A percentile compares a stretch with the other conserved stretches of the same genome.
Conservation (phyloP, 2,888 invertebrate genomes). For the Dinocampus coccinellae region DNA sequence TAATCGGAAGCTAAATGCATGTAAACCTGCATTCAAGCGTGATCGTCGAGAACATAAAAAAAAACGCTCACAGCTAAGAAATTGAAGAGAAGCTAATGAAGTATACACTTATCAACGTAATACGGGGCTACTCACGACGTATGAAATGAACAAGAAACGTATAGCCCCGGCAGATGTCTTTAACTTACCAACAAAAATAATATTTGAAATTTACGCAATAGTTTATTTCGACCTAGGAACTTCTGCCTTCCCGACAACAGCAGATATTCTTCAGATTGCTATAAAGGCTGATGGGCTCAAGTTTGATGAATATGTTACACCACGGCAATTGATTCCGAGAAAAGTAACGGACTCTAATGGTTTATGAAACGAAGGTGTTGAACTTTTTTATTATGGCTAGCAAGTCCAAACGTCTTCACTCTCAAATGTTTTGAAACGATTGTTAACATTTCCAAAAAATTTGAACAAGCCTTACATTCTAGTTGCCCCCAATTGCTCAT, state of each 20-base stretch:
- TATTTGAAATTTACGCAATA: constrained; percentile 2
- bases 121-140: constrained; percentile 8
- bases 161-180: background rate
- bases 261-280: constrained; percentile 39
- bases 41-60: background rate
- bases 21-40: background rate
- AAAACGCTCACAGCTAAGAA: background rate
- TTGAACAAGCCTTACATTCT: constrained; percentile 32
- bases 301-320: constrained; percentile 38
- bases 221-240: constrained; percentile 40
- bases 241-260: constrained; percentile 23
- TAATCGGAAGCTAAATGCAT: background rate
- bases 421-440: constrained; percentile 12
- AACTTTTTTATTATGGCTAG: background rate
- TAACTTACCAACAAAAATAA: background rate
- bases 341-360: constrained; percentile 24
- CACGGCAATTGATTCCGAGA: constrained; percentile 29
- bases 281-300: constrained; percentile 15
- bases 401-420: background rate
- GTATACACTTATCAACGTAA: constrained; percentile 7
- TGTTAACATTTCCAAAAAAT: constrained; percentile 22
- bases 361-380: constrained; percentile 12
- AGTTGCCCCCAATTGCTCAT: constrained; percentile 35
- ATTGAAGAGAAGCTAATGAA: constrained; percentile 32
- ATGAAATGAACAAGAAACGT: background rate